phyloP scores from a whole-genome alignment of 2,888 invertebrate species.

The Apotomis betuletana region DNA sequence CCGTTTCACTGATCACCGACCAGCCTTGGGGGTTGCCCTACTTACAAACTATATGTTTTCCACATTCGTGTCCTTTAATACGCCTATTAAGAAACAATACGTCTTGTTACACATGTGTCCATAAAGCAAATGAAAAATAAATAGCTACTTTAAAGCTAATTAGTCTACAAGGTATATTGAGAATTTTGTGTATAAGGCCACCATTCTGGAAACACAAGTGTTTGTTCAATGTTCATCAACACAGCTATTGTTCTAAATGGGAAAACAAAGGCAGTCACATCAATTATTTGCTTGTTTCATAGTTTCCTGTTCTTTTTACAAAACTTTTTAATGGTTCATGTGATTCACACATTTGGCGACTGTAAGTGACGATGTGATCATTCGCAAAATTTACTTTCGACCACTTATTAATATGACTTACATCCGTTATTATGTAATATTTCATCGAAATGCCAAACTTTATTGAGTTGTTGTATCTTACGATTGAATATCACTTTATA shows the following conservation, averaged over 20 bases:
- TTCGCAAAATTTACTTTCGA: conserved; percentile 11
- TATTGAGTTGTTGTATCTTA: background rate
- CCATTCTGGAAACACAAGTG: conserved; percentile 73
- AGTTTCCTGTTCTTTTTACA: conserved; percentile 54
- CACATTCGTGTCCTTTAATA: conserved; percentile 13
- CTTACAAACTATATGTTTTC: conserved; percentile 56
- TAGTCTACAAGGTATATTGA: conserved; percentile 29
- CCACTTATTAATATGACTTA: conserved; percentile 16
- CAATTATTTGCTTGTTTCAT: conserved; percentile 66
- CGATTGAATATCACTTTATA: conserved; percentile 2
- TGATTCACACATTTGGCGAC: conserved; percentile 25
- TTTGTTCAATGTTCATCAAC: conserved; percentile 70
- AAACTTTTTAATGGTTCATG: conserved; percentile 30
- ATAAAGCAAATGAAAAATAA: conserved; percentile 6
- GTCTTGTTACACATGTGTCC: background rate
- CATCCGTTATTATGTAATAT: conserved; percentile 27
- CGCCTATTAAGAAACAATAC: conserved; percentile 4
- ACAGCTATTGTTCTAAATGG: conserved; percentile 70
- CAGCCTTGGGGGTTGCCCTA: conserved; percentile 65
- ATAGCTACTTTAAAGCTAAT: conserved; percentile 4
- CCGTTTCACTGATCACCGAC: conserved; percentile 66
- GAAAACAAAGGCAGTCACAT: conserved; percentile 70
- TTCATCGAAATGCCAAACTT: conserved; percentile 1
- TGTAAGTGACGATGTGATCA: background rate
- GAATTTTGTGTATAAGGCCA: conserved; percentile 56